phyloP scores from a whole-genome alignment of 2,113 vertebrate genomes.

The Polypterus senegalus region DNA sequence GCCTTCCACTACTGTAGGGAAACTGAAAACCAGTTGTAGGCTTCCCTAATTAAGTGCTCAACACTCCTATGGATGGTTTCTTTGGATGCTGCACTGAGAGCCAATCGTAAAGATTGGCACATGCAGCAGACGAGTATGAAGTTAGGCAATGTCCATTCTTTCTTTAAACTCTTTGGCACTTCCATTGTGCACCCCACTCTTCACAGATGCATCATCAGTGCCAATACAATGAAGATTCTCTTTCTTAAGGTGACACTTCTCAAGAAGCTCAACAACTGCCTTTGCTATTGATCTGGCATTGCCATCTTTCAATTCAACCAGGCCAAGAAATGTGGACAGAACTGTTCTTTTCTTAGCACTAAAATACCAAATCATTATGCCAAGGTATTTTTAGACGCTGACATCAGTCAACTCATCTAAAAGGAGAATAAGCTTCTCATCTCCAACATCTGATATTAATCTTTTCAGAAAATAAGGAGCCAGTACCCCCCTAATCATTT shows the following conservation, averaged over 20 bases:
- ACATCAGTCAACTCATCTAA: conserved; percentile 4
- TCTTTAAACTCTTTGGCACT: conserved; percentile 4
- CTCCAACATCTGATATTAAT: not conserved
- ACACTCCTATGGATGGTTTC: not conserved
- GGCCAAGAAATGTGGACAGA: conserved; percentile 6
- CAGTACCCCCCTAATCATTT: conserved; percentile 8
- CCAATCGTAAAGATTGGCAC: conserved; percentile 6
- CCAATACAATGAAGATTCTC: conserved; percentile 3
- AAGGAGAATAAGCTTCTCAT: not conserved
- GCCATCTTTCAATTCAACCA: too few species aligned
- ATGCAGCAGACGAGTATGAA: conserved; percentile 6
- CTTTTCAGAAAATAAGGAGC: conserved; percentile 9
- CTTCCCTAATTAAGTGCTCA: conserved; percentile 5
- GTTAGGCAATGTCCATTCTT: conserved; percentile 1
- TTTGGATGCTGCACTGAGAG: conserved; percentile 8
- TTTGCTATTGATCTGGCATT: conserved; percentile 1
- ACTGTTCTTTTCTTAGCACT: conserved; percentile 8
- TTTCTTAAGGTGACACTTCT: not conserved
- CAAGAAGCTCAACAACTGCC: conserved; percentile 3
- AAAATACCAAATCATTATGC: conserved; percentile 12
- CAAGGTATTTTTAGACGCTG: conserved; percentile 6
- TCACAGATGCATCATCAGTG: conserved; percentile 6
- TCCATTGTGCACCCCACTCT: conserved; percentile 7
- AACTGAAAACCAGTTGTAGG: conserved; percentile 1
- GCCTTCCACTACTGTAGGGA: not conserved